Evolutionary conservation across 2,113 vertebrate species (phyloP), one percentile per base, ranked within the genome.

Genomic region (Pan troglodytes): DNA sequence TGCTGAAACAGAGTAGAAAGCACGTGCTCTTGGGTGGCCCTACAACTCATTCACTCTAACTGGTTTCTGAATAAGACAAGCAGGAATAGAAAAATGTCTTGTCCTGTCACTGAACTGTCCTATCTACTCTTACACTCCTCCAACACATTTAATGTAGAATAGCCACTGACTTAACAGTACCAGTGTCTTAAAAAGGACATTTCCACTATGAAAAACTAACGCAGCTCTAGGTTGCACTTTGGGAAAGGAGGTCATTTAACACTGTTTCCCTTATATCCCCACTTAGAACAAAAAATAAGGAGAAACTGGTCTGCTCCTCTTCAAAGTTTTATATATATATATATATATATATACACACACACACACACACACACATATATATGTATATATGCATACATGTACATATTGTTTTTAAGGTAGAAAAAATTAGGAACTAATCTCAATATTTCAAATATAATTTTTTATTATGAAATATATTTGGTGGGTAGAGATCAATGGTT

Each of bases 181-280:
- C 90, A 82, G 91, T 68, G 93, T 96, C 94, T 38, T 91, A 93
- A 93, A n/a, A 88, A 97, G 90, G 97, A 96, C 76, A 88, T 97
- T 98, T 98, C 90, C 83, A 84, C 64, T 93, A 48, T 78, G 87
- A 98, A 97, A 32, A 13, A 32, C 61, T 30, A 30, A 6, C 27
- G 30, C 61, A 76, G 68, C 85, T 97, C 32, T 43, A 61, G 95
- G 83, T 90, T 95, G 76, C 88, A 95, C 92, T 83, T 97, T 96
- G 93, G 70, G 94, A 93, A 94, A 67, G 67, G 97, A 95, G 82
- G 81, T 61, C 3, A 59, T 96, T 97, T 96, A 96, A 96, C 45
- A 97, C 17, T 81, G 68, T 95, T 43, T 97, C 82, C 86, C 93
- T 84, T 94, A 30, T 81, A 30, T 48, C 32, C 2, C 43, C 13